Percentiles rank a stretch among this genome's conserved stretches.
phyloP scores from a whole-genome alignment of 2,888 invertebrate genomes.

The Hypena proboscidalis region DNA sequence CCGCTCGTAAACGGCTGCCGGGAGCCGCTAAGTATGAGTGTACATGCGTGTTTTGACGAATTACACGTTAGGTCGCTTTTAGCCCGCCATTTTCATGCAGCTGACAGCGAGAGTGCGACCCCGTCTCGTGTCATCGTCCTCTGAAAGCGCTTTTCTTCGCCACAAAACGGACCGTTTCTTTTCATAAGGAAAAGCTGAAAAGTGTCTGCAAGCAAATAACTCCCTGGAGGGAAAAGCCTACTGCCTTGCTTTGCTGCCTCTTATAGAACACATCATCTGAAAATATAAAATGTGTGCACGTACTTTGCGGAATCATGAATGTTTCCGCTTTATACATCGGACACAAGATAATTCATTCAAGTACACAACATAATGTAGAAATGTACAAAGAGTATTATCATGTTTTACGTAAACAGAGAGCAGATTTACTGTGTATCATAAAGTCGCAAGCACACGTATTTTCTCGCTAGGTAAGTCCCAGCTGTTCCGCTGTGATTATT shows the following conservation, averaged over 20 bases:
- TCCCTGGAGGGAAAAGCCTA: conserved; percentile 83
- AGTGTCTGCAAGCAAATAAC: conserved; percentile 85
- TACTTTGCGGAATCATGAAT: conserved; percentile 54
- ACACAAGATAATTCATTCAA: conserved; percentile 13
- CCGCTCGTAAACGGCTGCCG: conserved; percentile 4
- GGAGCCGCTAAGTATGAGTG: conserved; percentile 28
- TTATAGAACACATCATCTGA: conserved; percentile 68
- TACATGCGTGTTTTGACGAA: conserved; percentile 72
- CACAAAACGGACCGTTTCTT: conserved; percentile 85
- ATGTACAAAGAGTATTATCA: conserved; percentile 4
- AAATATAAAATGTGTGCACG: conserved; percentile 66
- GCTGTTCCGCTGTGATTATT: conserved; percentile 64
- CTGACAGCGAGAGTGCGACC: conserved; percentile 80
- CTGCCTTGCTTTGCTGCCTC: conserved; percentile 79
- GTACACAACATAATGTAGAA: conserved; percentile 6
- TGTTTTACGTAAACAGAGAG: conserved; percentile 4
- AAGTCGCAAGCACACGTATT: conserved; percentile 29
- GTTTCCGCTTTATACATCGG: conserved; percentile 31
- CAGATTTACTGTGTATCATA: conserved; percentile 19
- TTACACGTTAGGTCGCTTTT: conserved; percentile 80
- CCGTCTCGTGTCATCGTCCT: conserved; percentile 85
- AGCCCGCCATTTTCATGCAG: conserved; percentile 76
- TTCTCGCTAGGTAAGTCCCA: conserved; percentile 49
- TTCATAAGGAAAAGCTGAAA: conserved; percentile 85
- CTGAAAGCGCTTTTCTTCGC: conserved; percentile 84